A percentile compares a stretch with the other conserved stretches of the same genome.
Conservation (phyloP, 2,888 invertebrate species). For the Ichneumon xanthorius region DNA sequence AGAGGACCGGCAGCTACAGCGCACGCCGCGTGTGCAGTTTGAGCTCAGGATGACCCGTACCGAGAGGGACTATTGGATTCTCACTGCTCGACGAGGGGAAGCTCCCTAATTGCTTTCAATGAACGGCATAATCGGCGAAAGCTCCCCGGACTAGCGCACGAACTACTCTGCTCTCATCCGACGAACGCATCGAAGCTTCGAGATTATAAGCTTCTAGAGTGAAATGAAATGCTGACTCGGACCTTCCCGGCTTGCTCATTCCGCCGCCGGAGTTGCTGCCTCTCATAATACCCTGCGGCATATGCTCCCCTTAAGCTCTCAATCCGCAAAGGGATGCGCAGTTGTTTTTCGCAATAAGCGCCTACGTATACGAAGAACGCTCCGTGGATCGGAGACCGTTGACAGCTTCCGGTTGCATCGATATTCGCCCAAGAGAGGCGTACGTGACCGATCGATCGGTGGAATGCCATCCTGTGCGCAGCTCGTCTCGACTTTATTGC, state of each 20-base stretch:
- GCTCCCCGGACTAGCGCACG: slow-evolving; percentile 51
- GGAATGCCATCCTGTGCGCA: slow-evolving; percentile 13
- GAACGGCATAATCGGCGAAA: slow-evolving; percentile 70
- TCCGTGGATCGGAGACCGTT: background rate
- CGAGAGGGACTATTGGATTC: slow-evolving; percentile 68
- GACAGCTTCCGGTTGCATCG: background rate
- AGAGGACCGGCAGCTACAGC: slow-evolving; percentile 35
- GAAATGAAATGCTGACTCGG: slow-evolving; percentile 51
- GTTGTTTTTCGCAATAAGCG: slow-evolving; percentile 7
- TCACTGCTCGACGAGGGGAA: slow-evolving; percentile 63
- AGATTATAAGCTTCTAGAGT: slow-evolving; percentile 55
- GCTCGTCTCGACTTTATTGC: slow-evolving; percentile 28
- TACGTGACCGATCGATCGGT: background rate
- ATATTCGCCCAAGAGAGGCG: background rate
- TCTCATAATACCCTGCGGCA: background rate
- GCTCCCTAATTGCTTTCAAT: slow-evolving; percentile 71
- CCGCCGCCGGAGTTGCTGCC: background rate
- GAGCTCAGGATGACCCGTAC: slow-evolving; percentile 61
- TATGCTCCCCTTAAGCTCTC: background rate
- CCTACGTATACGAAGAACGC: background rate
- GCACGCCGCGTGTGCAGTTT: slow-evolving; percentile 59
- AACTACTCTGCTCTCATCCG: slow-evolving; percentile 48
- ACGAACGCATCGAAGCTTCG: slow-evolving; percentile 52
- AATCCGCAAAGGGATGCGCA: background rate
- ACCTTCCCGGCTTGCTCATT: slow-evolving; percentile 14